Evolutionary conservation across 2,797 vertebrate species (phyloP).

Genomic region (Parauchenoglanis ngamensis): DNA sequence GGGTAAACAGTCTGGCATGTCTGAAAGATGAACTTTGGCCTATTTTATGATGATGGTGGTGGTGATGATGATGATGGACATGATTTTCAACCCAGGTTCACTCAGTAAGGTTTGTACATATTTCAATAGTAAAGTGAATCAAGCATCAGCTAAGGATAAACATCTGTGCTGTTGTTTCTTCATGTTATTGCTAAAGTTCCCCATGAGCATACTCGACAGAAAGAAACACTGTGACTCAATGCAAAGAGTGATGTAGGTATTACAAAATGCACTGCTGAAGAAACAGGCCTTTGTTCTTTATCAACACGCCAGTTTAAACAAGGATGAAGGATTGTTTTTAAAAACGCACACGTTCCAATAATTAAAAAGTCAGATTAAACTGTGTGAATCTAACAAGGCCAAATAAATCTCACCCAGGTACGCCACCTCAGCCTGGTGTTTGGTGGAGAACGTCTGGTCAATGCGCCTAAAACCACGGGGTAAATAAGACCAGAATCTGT

Average conservation of each 20-base stretch:
- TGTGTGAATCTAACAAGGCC: background rate
- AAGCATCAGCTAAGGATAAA: too few species aligned
- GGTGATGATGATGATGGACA: background rate
- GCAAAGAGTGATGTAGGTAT: background rate
- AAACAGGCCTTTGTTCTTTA: background rate
- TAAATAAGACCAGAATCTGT: constrained; percentile 35
- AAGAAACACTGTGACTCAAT: constrained; percentile 4
- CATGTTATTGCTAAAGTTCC: background rate
- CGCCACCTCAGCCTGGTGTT: background rate
- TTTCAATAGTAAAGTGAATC: background rate
- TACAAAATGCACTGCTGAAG: background rate
- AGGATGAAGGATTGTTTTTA: background rate
- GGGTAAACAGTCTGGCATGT: background rate
- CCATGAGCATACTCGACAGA: background rate
- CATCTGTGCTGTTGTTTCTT: background rate
- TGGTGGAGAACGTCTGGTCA: background rate
- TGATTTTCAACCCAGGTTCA: background rate
- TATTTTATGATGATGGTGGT: background rate
- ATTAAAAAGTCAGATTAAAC: background rate
- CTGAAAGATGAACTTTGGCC: background rate
- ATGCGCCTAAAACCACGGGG: background rate
- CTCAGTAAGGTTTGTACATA: background rate
- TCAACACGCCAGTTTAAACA: background rate
- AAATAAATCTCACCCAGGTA: background rate
- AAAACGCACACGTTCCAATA: background rate